These are phyloP conservation scores for Chaenodraco wilsoni DNA, from an alignment of 2,797 vertebrate species.

Conservation along the genomic window DNA sequence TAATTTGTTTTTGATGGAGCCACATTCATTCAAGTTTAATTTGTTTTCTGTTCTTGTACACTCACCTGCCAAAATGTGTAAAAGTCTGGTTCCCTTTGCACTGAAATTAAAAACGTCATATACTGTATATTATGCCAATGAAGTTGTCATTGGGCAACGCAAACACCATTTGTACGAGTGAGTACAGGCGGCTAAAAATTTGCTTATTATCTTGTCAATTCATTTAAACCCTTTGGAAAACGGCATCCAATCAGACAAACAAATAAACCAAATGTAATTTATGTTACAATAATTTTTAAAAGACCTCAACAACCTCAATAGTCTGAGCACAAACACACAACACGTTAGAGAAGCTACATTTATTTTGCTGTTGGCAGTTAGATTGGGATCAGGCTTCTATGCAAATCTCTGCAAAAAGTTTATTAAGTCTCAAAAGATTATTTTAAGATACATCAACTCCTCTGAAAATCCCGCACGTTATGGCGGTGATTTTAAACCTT, in stretches of 20 bases:
- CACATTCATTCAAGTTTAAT: not conserved
- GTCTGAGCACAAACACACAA: not conserved
- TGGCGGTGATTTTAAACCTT: not conserved
- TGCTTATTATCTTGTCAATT: slow-evolving; percentile 31
- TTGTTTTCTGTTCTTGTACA: not conserved
- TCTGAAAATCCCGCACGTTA: not conserved
- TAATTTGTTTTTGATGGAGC: not conserved
- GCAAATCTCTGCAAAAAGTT: not conserved
- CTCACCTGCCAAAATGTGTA: slow-evolving; percentile 75
- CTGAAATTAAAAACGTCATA: too few relatives aligned
- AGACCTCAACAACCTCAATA: not conserved
- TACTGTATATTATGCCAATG: not conserved
- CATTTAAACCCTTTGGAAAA: too few relatives aligned
- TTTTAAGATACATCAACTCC: not conserved
- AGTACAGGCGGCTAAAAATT: not conserved
- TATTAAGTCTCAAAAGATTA: not conserved
- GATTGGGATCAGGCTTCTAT: not conserved
- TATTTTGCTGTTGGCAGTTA: not conserved
- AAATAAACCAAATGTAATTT: too few relatives aligned
- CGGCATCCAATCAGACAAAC: too few relatives aligned
- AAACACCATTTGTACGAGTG: not conserved
- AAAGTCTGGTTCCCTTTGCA: slow-evolving; percentile 22
- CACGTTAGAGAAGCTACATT: not conserved
- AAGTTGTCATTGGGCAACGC: not conserved
- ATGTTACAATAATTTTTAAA: too few relatives aligned